Conservation (phyloP, 1,140 invertebrate species). For the Scaptomyza graminum region DNA sequence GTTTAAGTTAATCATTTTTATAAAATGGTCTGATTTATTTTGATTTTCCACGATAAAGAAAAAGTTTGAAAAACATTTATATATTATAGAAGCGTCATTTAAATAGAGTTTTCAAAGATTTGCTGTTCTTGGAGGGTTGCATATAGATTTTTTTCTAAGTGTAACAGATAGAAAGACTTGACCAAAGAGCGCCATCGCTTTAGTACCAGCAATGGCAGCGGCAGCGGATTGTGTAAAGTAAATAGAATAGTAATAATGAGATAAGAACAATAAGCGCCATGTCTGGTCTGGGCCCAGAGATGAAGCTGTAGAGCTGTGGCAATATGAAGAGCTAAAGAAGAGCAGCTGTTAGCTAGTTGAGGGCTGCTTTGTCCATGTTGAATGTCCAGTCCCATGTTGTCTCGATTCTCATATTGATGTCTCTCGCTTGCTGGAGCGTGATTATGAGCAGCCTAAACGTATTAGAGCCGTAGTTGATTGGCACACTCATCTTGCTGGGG, state of each 20-base stretch:
- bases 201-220: neutral
- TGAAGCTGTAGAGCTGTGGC: conserved; percentile 1
- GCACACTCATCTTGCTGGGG: conserved; percentile 26
- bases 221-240: conserved; percentile 48
- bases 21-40: no score
- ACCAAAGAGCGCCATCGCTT: neutral
- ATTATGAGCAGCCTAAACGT: conserved; percentile 79
- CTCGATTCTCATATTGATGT: conserved; percentile 53
- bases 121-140: no score
- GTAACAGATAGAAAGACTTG: conserved; percentile 8
- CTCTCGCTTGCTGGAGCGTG: conserved; percentile 73
- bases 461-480: conserved; percentile 71
- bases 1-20: no score
- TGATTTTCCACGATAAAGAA: no score
- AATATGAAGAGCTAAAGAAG: conserved; percentile 10
- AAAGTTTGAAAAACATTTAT: no score
- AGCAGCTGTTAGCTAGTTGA: conserved; percentile 8
- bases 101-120: no score
- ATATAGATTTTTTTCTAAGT: no score
- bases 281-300: conserved; percentile 17
- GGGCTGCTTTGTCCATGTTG: neutral
- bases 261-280: conserved; percentile 73
- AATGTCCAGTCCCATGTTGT: conserved; percentile 20
- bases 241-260: conserved; percentile 81
- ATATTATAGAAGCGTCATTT: no score